Conservation (phyloP, 1,140 invertebrate genomes). For the Dryas iulia region DNA sequence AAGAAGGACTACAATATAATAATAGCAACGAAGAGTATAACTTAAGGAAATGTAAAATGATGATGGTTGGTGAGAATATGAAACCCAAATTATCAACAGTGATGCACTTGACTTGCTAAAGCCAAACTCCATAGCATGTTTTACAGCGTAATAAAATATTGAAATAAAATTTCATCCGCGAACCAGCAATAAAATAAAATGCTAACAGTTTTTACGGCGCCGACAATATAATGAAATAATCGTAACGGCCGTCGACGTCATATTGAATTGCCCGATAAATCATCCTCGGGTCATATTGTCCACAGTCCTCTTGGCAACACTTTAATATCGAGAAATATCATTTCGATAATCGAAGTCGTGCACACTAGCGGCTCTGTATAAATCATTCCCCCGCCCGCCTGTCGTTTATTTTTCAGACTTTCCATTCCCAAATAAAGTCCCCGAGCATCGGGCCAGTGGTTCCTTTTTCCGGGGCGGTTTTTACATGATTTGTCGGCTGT, state of each 20-base stretch:
- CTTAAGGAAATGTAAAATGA: no score
- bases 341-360: constrained; percentile 72
- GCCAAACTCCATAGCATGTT: constrained; percentile 47
- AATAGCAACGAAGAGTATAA: no score
- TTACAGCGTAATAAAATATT: constrained; percentile 78
- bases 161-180: constrained; percentile 73
- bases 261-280: constrained; percentile 74
- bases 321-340: constrained; percentile 80
- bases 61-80: neutral
- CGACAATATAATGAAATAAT: constrained; percentile 80
- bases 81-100: constrained; percentile 4
- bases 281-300: constrained; percentile 78
- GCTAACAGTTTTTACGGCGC: constrained; percentile 78
- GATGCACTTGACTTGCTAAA: constrained; percentile 54
- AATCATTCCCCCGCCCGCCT: constrained; percentile 70
- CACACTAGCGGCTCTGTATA: constrained; percentile 68
- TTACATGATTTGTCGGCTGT: constrained; percentile 78
- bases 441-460: constrained; percentile 71
- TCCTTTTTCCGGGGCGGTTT: constrained; percentile 78
- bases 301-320: constrained; percentile 75
- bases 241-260: constrained; percentile 73
- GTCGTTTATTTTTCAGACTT: constrained; percentile 79
- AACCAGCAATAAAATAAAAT: constrained; percentile 75
- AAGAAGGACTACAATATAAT: no score
- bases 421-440: constrained; percentile 80